A percentile compares a stretch with the other conserved stretches of the same genome.
Conservation (phyloP, 2,113 vertebrate species). For the cattle (Bos taurus) region ARS-UCD2.0 NC_037351.1:21477501-21478000, state of each 20-base stretch:
- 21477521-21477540: not conserved
- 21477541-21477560: not conserved
- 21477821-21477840: not conserved
- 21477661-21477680: not conserved
- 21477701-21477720: not conserved
- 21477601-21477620: not conserved
- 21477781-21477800: not conserved
- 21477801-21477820: not conserved
- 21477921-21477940: not conserved
- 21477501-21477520: not conserved
- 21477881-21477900: not conserved
- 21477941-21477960: not conserved
- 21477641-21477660: not conserved
- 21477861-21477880: not conserved
- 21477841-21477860: not conserved
- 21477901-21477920: not conserved
- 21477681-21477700: not conserved
- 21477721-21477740: not conserved
- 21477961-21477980: not conserved
- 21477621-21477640: not conserved
- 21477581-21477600: not conserved
- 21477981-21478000: not conserved
- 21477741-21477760: conserved; percentile 16
- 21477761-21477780: not conserved
- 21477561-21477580: not conserved